Evolutionary conservation across 2,113 vertebrate species (phyloP), one percentile per base, ranked within the genome.

Genomic region (Ictalurus furcatus): DNA sequence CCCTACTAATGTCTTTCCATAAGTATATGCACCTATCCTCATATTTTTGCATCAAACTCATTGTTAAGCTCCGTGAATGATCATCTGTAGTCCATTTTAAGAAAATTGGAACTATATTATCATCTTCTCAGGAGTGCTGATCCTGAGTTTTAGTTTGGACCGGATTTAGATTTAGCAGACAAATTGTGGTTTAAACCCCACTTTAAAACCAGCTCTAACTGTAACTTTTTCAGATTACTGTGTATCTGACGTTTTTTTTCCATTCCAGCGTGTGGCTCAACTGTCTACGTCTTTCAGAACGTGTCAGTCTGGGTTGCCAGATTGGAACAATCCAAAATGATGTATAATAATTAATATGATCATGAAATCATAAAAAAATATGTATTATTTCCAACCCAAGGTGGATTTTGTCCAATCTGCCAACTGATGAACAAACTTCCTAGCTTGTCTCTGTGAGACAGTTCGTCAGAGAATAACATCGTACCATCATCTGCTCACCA

Each of bases 401-500:
- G n/a, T 30, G 79, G 54, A 34, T 58, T 83, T 83, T 59, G 12
- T 61, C 19, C 14, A 88, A 59, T 69, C 85, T 82, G 61, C 16
- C 28, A 73, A 76, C 73, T 76, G 56, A 14, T 37, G 44, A 48
- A 7, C 81, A 59, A 21, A 23, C 56, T 23, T 17, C 37, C 23
- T 8, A 84, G 48, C 21, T 82, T 48, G 82, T 48, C 23, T 28
- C 7, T 81, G 58, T 80, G 40, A 48, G 48, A 73, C 14, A n/a
- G 48, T n/a, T n/a, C 2, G 56, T 48, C 34, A 85, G 84, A 81
- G 83, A 78, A 80, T 71, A 81, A 74, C 40, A 40, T 85, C 44
- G 37, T 63, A 71, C 58, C 84, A 94, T 90, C 89, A 85, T 94
- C 92, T 95, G 94, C 89, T 86, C 91, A 86, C 90, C 94, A 95